Evolutionary conservation across 2,888 invertebrate genomes (phyloP).

Genomic region (Eudemis profundana): DNA sequence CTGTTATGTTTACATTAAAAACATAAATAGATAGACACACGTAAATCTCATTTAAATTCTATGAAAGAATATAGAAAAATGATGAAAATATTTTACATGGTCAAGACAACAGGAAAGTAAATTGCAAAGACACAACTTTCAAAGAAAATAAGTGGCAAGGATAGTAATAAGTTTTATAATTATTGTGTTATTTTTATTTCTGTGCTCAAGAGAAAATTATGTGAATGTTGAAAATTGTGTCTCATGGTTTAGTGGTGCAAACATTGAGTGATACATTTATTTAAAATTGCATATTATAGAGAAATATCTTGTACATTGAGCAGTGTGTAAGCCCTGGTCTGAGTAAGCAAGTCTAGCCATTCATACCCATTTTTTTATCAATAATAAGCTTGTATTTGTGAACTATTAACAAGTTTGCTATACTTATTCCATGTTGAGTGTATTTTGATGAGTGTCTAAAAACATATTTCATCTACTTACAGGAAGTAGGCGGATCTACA

Average conservation of each 20-base stretch:
- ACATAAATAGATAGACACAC: too few relatives aligned
- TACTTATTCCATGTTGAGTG: not conserved
- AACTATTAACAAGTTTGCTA: not conserved
- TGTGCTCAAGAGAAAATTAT: not conserved
- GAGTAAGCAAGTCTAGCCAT: conserved; percentile 1
- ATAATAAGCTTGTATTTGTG: too few relatives aligned
- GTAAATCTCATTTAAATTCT: too few relatives aligned
- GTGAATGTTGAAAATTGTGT: conserved; percentile 16
- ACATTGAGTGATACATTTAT: conserved; percentile 32
- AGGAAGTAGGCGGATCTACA: not conserved
- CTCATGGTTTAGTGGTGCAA: not conserved
- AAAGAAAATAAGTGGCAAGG: too few relatives aligned
- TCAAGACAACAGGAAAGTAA: too few relatives aligned
- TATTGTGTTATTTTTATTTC: too few relatives aligned
- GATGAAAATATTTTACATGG: too few relatives aligned
- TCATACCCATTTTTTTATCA: too few relatives aligned
- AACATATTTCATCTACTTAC: conserved; percentile 3
- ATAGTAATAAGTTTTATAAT: too few relatives aligned
- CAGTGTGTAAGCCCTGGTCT: not conserved
- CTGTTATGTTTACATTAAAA: too few relatives aligned
- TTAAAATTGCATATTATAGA: conserved; percentile 34
- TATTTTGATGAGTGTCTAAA: not conserved
- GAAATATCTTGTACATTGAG: conserved; percentile 18
- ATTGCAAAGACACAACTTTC: too few relatives aligned
- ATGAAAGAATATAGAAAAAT: too few relatives aligned